Conservation (phyloP, 2,888 invertebrate genomes). For the Camponotus fellah region DNA sequence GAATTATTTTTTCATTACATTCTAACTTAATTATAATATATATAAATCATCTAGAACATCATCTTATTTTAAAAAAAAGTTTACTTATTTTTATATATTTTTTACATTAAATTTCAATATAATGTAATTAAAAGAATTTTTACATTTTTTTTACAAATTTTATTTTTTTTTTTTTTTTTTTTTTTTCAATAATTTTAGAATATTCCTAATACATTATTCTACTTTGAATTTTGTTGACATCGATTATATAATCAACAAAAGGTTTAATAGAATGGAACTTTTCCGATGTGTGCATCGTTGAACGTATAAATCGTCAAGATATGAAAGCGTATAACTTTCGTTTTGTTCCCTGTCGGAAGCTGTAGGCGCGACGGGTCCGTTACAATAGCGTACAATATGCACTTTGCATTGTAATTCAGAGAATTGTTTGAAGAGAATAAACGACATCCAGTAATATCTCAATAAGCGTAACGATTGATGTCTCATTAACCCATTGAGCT, state of each 20-base stretch:
- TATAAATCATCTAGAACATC: constrained; percentile 2
- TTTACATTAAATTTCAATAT: background rate
- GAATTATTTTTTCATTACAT: background rate
- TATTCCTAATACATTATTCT: background rate
- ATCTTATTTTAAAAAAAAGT: background rate
- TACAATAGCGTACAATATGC: constrained; percentile 38
- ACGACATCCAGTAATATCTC: constrained; percentile 44
- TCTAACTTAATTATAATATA: background rate
- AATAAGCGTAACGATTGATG: constrained; percentile 42
- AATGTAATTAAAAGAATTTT: background rate
- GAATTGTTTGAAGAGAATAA: constrained; percentile 35
- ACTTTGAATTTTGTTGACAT: background rate
- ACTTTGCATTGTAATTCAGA: constrained; percentile 16
- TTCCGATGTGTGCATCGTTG: constrained; percentile 43
- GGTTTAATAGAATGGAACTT: constrained; percentile 22
- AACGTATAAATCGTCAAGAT: constrained; percentile 63
- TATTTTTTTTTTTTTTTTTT: background rate
- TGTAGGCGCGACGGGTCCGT: constrained; percentile 51
- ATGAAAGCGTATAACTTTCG: constrained; percentile 64
- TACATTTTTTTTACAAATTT: background rate
- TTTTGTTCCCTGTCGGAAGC: constrained; percentile 76
- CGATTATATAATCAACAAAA: background rate
- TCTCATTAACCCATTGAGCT: constrained; percentile 38
- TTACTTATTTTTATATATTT: constrained; percentile 16
- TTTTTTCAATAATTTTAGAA: background rate